Evolutionary conservation across 2,113 vertebrate genomes (phyloP), one percentile per base, ranked within the genome.

Genomic region (Colossoma macropomum): DNA sequence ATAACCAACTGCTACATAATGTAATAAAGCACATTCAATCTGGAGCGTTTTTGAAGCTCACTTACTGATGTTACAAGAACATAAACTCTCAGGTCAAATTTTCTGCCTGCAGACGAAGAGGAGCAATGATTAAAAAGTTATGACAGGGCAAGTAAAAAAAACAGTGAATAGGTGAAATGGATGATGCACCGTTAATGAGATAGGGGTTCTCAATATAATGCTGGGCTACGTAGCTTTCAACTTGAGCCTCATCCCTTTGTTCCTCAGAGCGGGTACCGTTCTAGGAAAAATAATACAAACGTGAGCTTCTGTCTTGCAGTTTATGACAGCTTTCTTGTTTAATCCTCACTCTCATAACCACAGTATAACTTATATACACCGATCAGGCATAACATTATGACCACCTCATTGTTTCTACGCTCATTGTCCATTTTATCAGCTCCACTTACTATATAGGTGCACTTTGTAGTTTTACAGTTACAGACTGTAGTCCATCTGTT

Each of bases 181-280:
- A 45, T 60, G 30, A 54, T 87, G 86, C 75, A 96, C 97, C 96
- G 89, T 95, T 94, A 45, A 98, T 96, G 32, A 98, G 89, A 88
- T 97, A 97, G 2, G 97, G 97, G 69, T 97, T 97, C 88, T 97
- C 96, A 19, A 98, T 95, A 48, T 97, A 97, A 50, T 95, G 94
- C 84, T 97, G 96, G 27, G 93, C 96, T 21, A 98, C 96, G 0
- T 97, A 97, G 89, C 90, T 96, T 90, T 97, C 96, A 86, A 97
- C 94, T 1, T 95, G 94, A 50, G 91, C 86, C 63, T 95, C 95
- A 28, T 97, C 96, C 88, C 91, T 96, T 89, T 95, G 95, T 68
- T 97, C 96, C n/a, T 97, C 97, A 25, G 93, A 82, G 45, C 92
- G 93, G 52, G 78, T 91, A 0, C 92, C 89, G 56, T 97, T 95